Base-by-base conservation (phyloP, 2,797 vertebrate genomes). In the Brotogeris chrysoptera region DNA sequence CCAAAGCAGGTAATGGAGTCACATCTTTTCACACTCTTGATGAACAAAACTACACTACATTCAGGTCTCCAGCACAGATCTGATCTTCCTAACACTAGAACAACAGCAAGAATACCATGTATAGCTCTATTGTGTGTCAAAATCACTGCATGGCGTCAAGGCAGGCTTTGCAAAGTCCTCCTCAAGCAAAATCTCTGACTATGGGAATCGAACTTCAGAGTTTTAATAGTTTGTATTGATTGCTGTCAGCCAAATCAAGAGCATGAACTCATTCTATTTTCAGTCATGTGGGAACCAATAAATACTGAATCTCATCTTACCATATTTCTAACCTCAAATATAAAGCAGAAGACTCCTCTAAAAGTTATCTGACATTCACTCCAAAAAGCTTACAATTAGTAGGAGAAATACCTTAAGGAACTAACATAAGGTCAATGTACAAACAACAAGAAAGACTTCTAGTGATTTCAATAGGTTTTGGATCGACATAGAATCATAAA, bases 121-220 rank as follows among this genome's bases (percentile, higher is more conserved):
- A 9, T 25, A 80, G 16, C 27, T 76, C 57, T 64, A 50, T 13
- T 0, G 6, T 5, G 32, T 5, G 2, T 38, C 63, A 71, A 57
- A 64, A 83, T 18, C 53, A 71, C 1, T 4, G 20, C 1, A 2
- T 8, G 12, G 7, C 1, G 0, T 28, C 38, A 9, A 44, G 2
- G 4, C 11, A 93, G 70, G 60, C 34, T 80, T 70, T 61, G 21
- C 23, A 15, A 80, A 80, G 14, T 24, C 10, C 3, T 63, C 25
- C 21, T 73, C 38, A 59, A 80, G 49, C 9, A 72, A 47, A 80
- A 50, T 19, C 9, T 60, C 53, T 30, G 24, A 28, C 59, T 47
- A 47, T 0, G 11, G 16, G 6, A 64, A 84, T 71, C 20, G 47
- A 52, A 41, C 13, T 86, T 15, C 36, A 38, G 24, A 44, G 20